These are phyloP conservation scores for Palythoa grandiflora DNA, from an alignment of 92 coral and sea anemone species.

Conservation along the genomic window DNA sequence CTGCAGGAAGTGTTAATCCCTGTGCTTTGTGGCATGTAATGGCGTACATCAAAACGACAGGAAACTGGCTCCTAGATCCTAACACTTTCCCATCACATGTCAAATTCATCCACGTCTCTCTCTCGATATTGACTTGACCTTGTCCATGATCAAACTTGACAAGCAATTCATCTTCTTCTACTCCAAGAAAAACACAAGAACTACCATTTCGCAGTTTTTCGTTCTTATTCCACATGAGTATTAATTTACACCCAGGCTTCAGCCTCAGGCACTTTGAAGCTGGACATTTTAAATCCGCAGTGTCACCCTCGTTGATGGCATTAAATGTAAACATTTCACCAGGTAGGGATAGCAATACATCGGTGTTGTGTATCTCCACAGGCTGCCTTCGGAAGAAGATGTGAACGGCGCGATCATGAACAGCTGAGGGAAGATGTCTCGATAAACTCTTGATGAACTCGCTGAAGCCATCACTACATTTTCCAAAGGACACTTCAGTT, in stretches of 20 bases:
- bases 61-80: constrained; percentile 55
- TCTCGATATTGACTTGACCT: not conserved
- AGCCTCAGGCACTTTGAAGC: constrained; percentile 29
- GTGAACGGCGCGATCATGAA: constrained; percentile 26
- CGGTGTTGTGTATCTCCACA: constrained; percentile 52
- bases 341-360: constrained; percentile 50
- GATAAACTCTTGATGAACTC: constrained; percentile 43
- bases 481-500: constrained; percentile 53
- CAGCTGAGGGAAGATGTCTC: constrained; percentile 33
- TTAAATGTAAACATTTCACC: constrained; percentile 48
- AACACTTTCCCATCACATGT: constrained; percentile 33
- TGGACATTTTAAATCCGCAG: constrained; percentile 51
- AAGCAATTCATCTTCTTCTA: constrained; percentile 6
- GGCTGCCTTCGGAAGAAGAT: constrained; percentile 63
- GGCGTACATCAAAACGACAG: constrained; percentile 53
- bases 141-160: constrained; percentile 14
- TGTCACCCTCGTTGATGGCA: constrained; percentile 58
- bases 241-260: constrained; percentile 46
- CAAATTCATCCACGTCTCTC: constrained; percentile 54
- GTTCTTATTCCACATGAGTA: constrained; percentile 47
- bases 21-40: constrained; percentile 61
- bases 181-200: constrained; percentile 41
- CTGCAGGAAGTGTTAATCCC: constrained; percentile 40
- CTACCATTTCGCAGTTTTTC: constrained; percentile 34
- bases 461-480: constrained; percentile 29